These are phyloP conservation scores for Clamator glandarius DNA, from an alignment of 2,797 vertebrate genomes.

Conservation along the genomic window DNA sequence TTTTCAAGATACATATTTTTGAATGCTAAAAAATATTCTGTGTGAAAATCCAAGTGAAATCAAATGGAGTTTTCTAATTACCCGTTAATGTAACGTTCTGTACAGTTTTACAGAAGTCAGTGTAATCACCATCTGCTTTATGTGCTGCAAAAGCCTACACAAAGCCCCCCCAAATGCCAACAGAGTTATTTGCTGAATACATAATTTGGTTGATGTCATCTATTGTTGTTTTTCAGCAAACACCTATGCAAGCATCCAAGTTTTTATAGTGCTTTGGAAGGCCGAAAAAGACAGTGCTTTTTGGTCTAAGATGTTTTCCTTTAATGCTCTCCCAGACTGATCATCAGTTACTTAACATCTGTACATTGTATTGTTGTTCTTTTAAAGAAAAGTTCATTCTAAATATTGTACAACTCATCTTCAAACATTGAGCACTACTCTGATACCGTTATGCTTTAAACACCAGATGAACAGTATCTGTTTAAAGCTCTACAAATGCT, in stretches of 20 bases:
- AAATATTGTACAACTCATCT: conserved; percentile 37
- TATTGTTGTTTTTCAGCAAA: conserved; percentile 41
- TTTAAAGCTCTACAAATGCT: conserved; percentile 46
- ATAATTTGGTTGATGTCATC: conserved; percentile 16
- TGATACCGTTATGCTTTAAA: conserved; percentile 11
- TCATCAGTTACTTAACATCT: background rate
- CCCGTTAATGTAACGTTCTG: conserved; percentile 19
- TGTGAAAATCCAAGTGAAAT: conserved; percentile 10
- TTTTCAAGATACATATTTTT: background rate
- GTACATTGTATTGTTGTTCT: background rate
- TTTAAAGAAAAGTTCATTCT: conserved; percentile 9
- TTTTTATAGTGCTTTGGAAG: background rate
- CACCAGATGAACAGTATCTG: conserved; percentile 44
- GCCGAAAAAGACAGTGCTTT: background rate
- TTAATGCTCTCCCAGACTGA: background rate
- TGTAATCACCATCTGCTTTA: conserved; percentile 55
- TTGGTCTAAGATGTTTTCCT: background rate
- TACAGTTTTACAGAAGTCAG: conserved; percentile 22
- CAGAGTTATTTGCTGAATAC: conserved; percentile 26
- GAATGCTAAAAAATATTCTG: background rate
- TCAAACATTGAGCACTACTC: conserved; percentile 24
- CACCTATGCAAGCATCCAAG: background rate
- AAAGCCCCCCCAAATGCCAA: conserved; percentile 43
- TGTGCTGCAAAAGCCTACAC: conserved; percentile 42
- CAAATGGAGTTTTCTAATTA: conserved; percentile 28